phyloP scores from a whole-genome alignment of 2,113 vertebrate species.

The Calidris pygmaea region DNA sequence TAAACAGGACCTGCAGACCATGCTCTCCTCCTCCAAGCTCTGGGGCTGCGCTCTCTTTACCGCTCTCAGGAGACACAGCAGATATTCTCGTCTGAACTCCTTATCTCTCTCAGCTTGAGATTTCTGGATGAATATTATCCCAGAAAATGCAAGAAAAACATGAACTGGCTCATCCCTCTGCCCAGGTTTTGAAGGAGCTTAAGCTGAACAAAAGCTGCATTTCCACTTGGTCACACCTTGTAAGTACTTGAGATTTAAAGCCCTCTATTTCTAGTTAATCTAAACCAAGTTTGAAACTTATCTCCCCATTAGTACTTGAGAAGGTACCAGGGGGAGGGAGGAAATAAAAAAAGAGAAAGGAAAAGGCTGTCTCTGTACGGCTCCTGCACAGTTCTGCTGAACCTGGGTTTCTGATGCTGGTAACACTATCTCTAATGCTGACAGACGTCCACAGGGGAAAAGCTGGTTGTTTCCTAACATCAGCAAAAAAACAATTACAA shows the following conservation, averaged over 20 bases:
- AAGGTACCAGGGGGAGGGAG: slow-evolving; percentile 2
- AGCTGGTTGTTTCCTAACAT: background rate
- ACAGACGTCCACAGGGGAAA: slow-evolving; percentile 2
- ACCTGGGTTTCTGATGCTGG: slow-evolving; percentile 12
- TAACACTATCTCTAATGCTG: slow-evolving; percentile 46
- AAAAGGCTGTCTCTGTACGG: background rate
- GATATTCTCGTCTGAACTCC: background rate
- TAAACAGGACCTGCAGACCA: background rate
- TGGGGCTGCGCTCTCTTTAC: background rate
- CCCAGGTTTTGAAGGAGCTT: slow-evolving; percentile 40
- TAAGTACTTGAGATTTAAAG: slow-evolving; percentile 67
- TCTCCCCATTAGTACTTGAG: slow-evolving; percentile 58
- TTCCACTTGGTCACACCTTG: slow-evolving; percentile 71
- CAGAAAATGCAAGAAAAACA: slow-evolving; percentile 59
- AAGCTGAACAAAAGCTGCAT: slow-evolving; percentile 66
- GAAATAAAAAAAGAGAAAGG: background rate
- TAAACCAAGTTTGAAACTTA: slow-evolving; percentile 61
- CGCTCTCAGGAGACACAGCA: background rate
- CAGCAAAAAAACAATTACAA: slow-evolving; percentile 34
- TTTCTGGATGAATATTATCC: slow-evolving; percentile 48
- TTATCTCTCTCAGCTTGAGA: slow-evolving; percentile 43
- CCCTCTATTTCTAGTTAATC: slow-evolving; percentile 61
- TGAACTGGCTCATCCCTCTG: slow-evolving; percentile 34
- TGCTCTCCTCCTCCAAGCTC: background rate
- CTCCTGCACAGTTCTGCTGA: slow-evolving; percentile 45